phyloP scores from a whole-genome alignment of 2,888 invertebrate species.

The Vanessa cardui region DNA sequence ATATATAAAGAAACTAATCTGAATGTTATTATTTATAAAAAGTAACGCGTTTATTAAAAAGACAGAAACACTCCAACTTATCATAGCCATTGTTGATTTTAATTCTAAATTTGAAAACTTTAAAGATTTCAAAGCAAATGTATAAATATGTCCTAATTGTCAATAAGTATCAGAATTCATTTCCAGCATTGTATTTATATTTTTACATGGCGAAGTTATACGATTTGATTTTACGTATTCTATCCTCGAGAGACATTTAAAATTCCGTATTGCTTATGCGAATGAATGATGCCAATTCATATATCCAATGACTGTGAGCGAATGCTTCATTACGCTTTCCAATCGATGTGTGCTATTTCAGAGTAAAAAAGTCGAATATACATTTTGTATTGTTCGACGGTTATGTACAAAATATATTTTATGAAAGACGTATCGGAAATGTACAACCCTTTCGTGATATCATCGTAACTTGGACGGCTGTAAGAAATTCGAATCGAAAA shows the following conservation, averaged over 20 bases:
- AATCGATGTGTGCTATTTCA: constrained; percentile 27
- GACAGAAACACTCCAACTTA: too few relatives aligned
- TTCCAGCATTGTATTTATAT: constrained; percentile 17
- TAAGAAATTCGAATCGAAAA: constrained; percentile 1
- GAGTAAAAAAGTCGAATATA: not conserved
- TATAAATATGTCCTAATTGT: not conserved
- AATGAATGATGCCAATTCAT: constrained; percentile 61
- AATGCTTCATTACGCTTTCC: constrained; percentile 56
- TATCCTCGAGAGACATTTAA: constrained; percentile 38
- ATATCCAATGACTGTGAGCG: constrained; percentile 58
- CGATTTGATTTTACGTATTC: constrained; percentile 30
- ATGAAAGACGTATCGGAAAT: not conserved
- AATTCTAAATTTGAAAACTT: too few relatives aligned
- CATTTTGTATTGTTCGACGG: not conserved
- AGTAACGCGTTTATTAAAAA: too few relatives aligned
- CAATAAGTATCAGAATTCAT: constrained; percentile 8
- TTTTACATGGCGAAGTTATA: constrained; percentile 31
- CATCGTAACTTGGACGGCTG: not conserved
- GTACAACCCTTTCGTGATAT: not conserved
- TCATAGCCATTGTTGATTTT: too few relatives aligned
- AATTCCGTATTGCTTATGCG: constrained; percentile 58
- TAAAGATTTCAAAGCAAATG: not conserved
- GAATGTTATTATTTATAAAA: too few relatives aligned
- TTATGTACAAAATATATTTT: not conserved
- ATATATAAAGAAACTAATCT: too few relatives aligned